Percentiles rank a stretch among this genome's conserved stretches.
Conservation (phyloP, 2,113 vertebrate species). For the Crocuta crocuta region DNA sequence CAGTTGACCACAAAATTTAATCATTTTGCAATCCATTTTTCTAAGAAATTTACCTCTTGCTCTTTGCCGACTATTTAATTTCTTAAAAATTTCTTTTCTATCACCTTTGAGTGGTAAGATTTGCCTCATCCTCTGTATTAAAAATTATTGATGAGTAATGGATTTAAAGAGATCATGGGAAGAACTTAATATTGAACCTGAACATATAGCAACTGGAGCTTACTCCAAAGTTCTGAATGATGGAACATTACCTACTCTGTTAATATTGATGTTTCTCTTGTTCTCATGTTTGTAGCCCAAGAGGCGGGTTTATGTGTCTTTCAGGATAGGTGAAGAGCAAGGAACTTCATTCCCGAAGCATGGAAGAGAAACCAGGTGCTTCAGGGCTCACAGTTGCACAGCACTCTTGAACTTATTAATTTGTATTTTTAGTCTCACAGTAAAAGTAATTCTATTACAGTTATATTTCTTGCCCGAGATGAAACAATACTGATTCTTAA, state of each 20-base stretch:
- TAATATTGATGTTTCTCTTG: not conserved
- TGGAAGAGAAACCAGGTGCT: not conserved
- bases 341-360: not conserved
- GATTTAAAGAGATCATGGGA: not conserved
- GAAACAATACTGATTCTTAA: constrained; percentile 70
- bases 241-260: not conserved
- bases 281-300: not conserved
- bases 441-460: constrained; percentile 56
- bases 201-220: not conserved
- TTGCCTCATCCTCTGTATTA: not conserved
- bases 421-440: not conserved
- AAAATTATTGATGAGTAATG: not conserved
- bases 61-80: not conserved
- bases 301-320: not conserved
- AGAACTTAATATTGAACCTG: not conserved
- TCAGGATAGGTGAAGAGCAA: not conserved
- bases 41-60: not conserved
- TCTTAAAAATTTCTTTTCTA: not conserved
- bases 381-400: not conserved
- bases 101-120: not conserved
- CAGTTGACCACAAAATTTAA: not conserved
- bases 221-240: not conserved
- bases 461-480: constrained; percentile 54
- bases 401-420: not conserved
- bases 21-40: not conserved